Percentiles rank a stretch among this genome's conserved stretches.
These are phyloP conservation scores for Danio tinwini DNA, from an alignment of 2,797 vertebrate genomes.

Conservation along the genomic window DNA sequence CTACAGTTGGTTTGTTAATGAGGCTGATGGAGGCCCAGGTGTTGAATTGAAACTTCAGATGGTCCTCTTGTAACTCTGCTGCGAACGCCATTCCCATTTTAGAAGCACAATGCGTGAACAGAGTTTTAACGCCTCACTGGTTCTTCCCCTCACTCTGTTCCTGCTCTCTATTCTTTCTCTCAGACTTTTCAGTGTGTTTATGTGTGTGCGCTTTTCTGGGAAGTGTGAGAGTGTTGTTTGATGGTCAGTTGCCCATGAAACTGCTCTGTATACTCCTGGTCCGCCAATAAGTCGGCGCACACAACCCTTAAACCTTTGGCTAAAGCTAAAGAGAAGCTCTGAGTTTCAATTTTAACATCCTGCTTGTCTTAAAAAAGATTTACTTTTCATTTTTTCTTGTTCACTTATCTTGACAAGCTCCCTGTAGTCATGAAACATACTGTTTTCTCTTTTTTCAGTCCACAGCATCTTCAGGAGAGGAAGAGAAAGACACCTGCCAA, in stretches of 20 bases:
- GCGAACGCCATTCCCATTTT: constrained; percentile 46
- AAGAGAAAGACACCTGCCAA: constrained; percentile 77
- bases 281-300: constrained; percentile 64
- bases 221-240: not conserved
- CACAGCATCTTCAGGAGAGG: constrained; percentile 75
- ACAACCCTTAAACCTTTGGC: constrained; percentile 40
- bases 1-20: constrained; percentile 11
- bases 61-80: constrained; percentile 40
- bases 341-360: not conserved
- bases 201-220: constrained; percentile 5
- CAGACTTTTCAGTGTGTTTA: not conserved
- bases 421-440: constrained; percentile 1
- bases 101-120: constrained; percentile 52
- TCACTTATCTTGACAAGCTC: not conserved
- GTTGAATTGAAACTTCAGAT: constrained; percentile 50
- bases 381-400: not conserved
- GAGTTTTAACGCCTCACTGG: constrained; percentile 64
- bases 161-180: constrained; percentile 29
- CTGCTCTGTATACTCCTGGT: constrained; percentile 55
- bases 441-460: constrained; percentile 69
- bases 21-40: constrained; percentile 45
- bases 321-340: constrained; percentile 7
- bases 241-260: constrained; percentile 62
- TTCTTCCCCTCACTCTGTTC: constrained; percentile 45
- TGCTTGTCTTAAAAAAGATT: not conserved